phyloP scores from a whole-genome alignment of 2,888 invertebrate genomes.

The Catocala sponsa region DNA sequence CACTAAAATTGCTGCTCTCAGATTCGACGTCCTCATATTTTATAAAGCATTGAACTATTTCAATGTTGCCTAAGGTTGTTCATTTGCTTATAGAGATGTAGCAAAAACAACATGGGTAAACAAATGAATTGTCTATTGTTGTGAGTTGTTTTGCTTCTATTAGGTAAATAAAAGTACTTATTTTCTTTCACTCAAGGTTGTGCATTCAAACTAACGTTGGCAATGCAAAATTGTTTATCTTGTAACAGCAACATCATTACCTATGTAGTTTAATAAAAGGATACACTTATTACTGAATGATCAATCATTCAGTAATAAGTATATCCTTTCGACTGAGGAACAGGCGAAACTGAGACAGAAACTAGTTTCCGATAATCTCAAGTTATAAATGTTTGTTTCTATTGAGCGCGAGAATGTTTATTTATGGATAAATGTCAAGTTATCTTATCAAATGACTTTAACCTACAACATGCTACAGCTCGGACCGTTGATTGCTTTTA shows the following conservation, averaged over 20 bases:
- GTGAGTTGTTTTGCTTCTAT: constrained; percentile 4
- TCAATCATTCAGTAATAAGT: too few relatives aligned
- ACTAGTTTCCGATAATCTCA: too few relatives aligned
- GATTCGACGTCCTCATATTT: background rate
- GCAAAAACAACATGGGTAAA: constrained; percentile 22
- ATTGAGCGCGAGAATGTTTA: constrained; percentile 3
- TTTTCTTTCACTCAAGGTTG: too few relatives aligned
- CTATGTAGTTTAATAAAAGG: too few relatives aligned
- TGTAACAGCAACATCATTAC: too few relatives aligned
- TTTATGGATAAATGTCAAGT: background rate
- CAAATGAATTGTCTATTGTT: constrained; percentile 19
- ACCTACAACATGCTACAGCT: constrained; percentile 10
- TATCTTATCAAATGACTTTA: constrained; percentile 29
- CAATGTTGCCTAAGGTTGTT: constrained; percentile 23
- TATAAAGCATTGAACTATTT: constrained; percentile 20
- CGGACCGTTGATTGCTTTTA: constrained; percentile 9
- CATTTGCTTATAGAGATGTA: constrained; percentile 16
- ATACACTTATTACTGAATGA: too few relatives aligned
- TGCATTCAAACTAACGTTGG: too few relatives aligned
- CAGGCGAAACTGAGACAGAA: too few relatives aligned
- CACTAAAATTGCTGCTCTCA: background rate
- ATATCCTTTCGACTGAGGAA: too few relatives aligned
- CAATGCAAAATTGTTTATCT: too few relatives aligned
- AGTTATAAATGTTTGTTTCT: background rate
- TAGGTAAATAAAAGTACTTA: background rate